phyloP scores from a whole-genome alignment of 2,797 vertebrate species.

The Carcharodon carcharias region DNA sequence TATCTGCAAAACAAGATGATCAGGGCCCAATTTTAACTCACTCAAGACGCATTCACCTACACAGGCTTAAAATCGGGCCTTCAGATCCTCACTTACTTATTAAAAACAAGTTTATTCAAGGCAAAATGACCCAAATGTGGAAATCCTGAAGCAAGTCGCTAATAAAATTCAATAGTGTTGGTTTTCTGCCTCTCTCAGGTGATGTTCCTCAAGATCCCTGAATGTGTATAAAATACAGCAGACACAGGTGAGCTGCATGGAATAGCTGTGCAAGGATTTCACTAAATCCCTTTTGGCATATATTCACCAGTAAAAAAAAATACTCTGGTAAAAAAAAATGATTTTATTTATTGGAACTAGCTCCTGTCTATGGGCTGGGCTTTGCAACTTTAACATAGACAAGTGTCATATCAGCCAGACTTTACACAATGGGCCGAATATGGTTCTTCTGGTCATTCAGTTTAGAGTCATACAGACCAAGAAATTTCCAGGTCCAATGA shows the following conservation, averaged over 20 bases:
- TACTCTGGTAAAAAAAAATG: not conserved
- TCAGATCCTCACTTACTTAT: not conserved
- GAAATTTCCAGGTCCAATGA: not conserved
- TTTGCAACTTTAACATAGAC: not conserved
- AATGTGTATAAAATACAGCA: not conserved
- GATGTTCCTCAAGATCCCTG: not conserved
- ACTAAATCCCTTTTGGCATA: not conserved
- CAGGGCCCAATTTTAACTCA: not conserved
- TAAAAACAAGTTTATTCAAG: not conserved
- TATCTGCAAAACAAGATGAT: not conserved
- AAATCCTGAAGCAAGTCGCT: not conserved
- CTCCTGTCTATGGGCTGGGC: not conserved
- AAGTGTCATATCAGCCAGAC: not conserved
- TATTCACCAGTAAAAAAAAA: not conserved
- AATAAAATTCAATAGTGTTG: not conserved
- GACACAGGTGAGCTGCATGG: not conserved
- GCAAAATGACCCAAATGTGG: not conserved
- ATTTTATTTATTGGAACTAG: not conserved
- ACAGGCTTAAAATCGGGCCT: too few relatives aligned
- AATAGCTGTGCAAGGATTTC: not conserved
- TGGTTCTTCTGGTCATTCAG: not conserved
- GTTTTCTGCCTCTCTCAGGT: not conserved
- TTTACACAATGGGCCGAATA: not conserved
- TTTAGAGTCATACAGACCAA: not conserved
- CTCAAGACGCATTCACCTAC: too few relatives aligned